phyloP scores from a whole-genome alignment of 1,140 invertebrate genomes.

The Steinernema feltiae region DNA sequence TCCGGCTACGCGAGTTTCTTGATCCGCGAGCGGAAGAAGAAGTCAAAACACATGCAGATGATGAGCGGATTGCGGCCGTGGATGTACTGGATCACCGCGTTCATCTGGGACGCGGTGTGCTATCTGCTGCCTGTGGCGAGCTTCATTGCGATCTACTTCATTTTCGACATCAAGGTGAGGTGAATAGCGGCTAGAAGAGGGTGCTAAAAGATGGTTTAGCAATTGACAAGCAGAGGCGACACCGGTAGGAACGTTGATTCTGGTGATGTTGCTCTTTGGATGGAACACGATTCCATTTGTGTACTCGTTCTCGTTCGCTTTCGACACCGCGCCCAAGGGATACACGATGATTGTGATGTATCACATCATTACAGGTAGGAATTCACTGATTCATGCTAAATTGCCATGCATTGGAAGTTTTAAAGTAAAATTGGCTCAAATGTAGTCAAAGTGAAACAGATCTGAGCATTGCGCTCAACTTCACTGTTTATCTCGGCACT shows the following conservation, averaged over 20 bases:
- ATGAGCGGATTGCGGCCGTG: neutral
- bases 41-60: constrained; percentile 19
- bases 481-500: no score
- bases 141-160: constrained; percentile 30
- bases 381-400: constrained; percentile 12
- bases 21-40: constrained; percentile 18
- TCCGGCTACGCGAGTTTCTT: constrained; percentile 17
- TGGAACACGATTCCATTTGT: constrained; percentile 48
- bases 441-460: no score
- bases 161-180: constrained; percentile 29
- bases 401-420: neutral
- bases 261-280: constrained; percentile 37
- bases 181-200: neutral
- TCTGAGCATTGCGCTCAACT: no score
- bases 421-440: no score
- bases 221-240: constrained; percentile 6
- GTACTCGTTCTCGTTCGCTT: constrained; percentile 44
- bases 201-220: neutral
- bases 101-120: constrained; percentile 57
- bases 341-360: constrained; percentile 51
- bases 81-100: constrained; percentile 1
- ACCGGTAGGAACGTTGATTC: constrained; percentile 29
- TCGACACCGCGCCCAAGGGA: constrained; percentile 46
- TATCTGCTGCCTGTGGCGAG: constrained; percentile 25
- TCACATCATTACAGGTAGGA: constrained; percentile 44